These are phyloP conservation scores for Coregonus clupeaformis DNA, from an alignment of 2,113 vertebrate genomes.

Conservation along the genomic window DNA sequence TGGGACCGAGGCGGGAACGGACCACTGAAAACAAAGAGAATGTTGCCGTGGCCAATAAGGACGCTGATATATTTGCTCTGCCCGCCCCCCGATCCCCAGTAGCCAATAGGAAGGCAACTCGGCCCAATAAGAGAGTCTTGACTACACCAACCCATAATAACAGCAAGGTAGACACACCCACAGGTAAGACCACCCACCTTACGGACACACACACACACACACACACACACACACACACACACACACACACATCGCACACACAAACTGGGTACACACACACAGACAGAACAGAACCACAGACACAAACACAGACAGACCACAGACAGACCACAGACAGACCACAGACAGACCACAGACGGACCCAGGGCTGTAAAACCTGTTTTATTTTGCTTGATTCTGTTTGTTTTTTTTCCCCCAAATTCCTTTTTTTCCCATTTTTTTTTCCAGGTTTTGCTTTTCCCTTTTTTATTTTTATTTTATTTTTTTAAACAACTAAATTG, in stretches of 20 bases:
- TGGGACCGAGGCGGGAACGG: constrained; percentile 47
- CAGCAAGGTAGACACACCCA: constrained; percentile 33
- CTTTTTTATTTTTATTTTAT: no score
- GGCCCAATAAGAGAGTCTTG: constrained; percentile 64
- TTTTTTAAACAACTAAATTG: neutral
- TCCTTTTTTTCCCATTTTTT: no score
- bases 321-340: no score
- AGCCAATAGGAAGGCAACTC: constrained; percentile 61
- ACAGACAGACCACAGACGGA: no score
- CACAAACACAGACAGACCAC: no score
- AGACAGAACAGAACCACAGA: no score
- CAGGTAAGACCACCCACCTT: constrained; percentile 55
- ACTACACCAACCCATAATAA: constrained; percentile 62
- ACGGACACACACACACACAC: neutral
- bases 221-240: neutral
- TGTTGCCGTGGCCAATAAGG: constrained; percentile 50
- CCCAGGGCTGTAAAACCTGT: no score
- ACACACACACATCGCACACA: no score
- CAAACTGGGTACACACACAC: no score
- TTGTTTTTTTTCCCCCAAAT: no score
- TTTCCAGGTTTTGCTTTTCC: no score
- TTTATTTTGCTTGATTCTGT: no score
- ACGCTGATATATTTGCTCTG: constrained; percentile 69
- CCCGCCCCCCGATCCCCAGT: constrained; percentile 76
- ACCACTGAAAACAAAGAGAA: constrained; percentile 84